Conservation (phyloP, 1,140 invertebrate species). For the Pseudobourletiella spinata region DNA sequence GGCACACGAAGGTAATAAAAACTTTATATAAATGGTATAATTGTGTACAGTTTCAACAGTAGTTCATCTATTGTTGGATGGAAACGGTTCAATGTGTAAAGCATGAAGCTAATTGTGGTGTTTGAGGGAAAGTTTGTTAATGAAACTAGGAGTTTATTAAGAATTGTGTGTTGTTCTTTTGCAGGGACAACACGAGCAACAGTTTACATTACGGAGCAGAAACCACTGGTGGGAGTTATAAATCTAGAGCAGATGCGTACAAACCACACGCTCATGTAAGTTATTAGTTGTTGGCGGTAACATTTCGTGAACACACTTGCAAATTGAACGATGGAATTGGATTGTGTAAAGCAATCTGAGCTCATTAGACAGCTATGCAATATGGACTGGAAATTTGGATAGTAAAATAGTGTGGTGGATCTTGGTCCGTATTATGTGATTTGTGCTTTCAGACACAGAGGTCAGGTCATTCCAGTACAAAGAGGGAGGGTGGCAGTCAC, state of each 20-base stretch:
- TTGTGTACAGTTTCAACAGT: not conserved
- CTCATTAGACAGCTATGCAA: no score
- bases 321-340: no score
- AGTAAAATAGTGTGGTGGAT: no score
- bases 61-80: no score
- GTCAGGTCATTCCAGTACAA: not conserved
- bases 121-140: no score
- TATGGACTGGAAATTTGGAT: no score
- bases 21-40: not conserved
- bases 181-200: not conserved
- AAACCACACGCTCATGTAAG: not conserved
- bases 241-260: not conserved
- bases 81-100: no score
- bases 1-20: constrained; percentile 17
- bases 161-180: not conserved
- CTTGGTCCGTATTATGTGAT: no score
- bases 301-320: not conserved
- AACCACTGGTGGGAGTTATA: not conserved
- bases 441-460: not conserved
- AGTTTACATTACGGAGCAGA: not conserved
- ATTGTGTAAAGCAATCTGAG: no score
- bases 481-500: not conserved
- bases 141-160: no score
- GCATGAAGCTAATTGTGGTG: no score
- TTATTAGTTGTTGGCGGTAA: not conserved